Percentiles rank a stretch among this genome's conserved stretches.
Conservation (phyloP, 2,113 vertebrate species). For the Eretmochelys imbricata region DNA sequence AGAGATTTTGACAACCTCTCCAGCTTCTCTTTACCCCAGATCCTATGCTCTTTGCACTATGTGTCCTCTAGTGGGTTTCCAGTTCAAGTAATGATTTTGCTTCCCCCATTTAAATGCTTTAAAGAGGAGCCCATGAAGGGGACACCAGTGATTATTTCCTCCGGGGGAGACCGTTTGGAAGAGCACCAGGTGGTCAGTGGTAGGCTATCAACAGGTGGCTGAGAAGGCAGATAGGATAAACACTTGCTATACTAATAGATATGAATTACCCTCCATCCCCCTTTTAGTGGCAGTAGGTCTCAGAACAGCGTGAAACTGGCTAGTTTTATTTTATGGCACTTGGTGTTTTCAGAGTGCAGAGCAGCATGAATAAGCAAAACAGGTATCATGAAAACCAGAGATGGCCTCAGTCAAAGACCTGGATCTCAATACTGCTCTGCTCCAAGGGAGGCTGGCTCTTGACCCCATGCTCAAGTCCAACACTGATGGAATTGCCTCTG, state of each 20-base stretch:
- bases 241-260: neutral
- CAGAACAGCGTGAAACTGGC: neutral
- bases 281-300: rapidly evolving
- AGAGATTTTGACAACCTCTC: neutral
- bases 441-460: slow-evolving; percentile 27
- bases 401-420: neutral
- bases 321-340: rapidly evolving
- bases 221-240: neutral
- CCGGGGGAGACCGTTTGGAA: too few species aligned
- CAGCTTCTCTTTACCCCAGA: too few species aligned
- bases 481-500: neutral
- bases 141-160: too few species aligned
- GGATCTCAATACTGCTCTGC: neutral
- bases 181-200: too few species aligned
- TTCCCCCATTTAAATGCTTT: neutral
- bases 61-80: neutral
- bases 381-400: neutral
- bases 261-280: neutral
- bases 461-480: slow-evolving; percentile 13
- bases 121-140: neutral
- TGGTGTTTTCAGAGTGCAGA: neutral
- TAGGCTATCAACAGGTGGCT: neutral
- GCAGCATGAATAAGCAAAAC: neutral
- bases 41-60: neutral
- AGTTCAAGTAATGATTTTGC: neutral